phyloP scores from a whole-genome alignment of 2,113 vertebrate genomes.

The Callospermophilus lateralis region DNA sequence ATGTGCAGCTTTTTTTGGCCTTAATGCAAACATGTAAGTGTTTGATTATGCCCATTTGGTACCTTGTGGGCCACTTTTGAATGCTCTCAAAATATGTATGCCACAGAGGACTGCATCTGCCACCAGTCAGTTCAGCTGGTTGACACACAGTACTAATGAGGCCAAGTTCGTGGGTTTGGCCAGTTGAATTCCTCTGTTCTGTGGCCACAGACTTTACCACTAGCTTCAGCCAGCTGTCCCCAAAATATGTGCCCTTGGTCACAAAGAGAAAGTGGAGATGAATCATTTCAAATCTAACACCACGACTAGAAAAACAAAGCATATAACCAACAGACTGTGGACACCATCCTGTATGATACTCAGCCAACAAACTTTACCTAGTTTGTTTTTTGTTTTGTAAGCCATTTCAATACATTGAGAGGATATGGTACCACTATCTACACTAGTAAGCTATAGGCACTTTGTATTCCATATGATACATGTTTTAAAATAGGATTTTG shows the following conservation, averaged over 20 bases:
- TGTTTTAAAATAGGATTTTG: neutral
- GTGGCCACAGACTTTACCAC: conserved; percentile 64
- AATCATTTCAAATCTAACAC: conserved; percentile 56
- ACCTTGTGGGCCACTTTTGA: conserved; percentile 58
- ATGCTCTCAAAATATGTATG: neutral
- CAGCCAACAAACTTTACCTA: rapidly evolving
- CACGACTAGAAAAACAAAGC: conserved; percentile 52
- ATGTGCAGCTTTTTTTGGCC: conserved; percentile 65
- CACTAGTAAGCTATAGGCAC: neutral
- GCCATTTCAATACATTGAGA: neutral
- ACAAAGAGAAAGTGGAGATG: conserved; percentile 68
- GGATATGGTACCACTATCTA: neutral
- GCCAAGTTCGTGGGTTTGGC: conserved; percentile 66
- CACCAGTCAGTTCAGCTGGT: neutral
- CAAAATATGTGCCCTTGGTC: conserved; percentile 58
- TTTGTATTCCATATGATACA: neutral
- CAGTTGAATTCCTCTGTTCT: conserved; percentile 65
- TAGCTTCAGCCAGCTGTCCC: conserved; percentile 58
- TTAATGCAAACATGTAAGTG: conserved; percentile 54
- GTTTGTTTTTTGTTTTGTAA: neutral
- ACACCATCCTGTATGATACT: neutral
- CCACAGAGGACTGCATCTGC: conserved; percentile 6
- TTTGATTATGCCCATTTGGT: conserved; percentile 15
- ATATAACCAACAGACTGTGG: neutral
- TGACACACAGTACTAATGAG: conserved; percentile 15